These are phyloP conservation scores for Drymodes brunneopygia DNA, from an alignment of 2,113 vertebrate species.

Conservation along the genomic window DNA sequence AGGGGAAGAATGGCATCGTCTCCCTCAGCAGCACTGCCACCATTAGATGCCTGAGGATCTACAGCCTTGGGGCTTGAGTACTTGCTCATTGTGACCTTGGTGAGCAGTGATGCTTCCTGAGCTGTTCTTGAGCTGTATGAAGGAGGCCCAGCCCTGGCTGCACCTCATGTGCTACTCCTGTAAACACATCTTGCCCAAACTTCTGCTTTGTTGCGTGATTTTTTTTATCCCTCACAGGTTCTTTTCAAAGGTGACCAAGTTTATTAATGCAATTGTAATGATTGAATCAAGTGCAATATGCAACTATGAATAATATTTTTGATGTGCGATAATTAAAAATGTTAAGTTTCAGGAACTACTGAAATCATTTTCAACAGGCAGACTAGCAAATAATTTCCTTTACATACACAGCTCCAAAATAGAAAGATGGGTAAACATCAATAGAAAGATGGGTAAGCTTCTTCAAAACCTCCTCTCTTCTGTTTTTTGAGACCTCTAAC, in stretches of 20 bases:
- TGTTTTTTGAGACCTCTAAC: background rate
- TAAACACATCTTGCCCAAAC: background rate
- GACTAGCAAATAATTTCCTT: background rate
- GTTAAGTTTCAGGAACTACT: background rate
- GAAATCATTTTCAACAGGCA: background rate
- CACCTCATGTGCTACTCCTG: fast-evolving
- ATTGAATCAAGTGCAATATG: background rate
- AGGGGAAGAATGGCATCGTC: fast-evolving
- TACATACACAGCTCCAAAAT: background rate
- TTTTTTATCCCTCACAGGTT: background rate
- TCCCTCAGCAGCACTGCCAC: background rate
- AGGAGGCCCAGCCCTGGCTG: background rate
- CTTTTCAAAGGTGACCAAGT: background rate
- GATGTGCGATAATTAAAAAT: background rate
- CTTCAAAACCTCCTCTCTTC: background rate
- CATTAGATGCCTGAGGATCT: background rate
- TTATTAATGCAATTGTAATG: background rate
- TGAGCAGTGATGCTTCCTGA: fast-evolving
- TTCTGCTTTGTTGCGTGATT: background rate
- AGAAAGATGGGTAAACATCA: background rate
- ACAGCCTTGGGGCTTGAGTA: background rate
- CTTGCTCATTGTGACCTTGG: background rate
- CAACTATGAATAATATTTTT: background rate
- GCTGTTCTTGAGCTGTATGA: background rate
- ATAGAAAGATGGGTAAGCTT: background rate